Evolutionary conservation across 30 jellyfish, hydroid and myxozoan genomes (phyloP), one percentile per base, ranked within the genome.

Genomic region (Pelagia noctiluca): DNA sequence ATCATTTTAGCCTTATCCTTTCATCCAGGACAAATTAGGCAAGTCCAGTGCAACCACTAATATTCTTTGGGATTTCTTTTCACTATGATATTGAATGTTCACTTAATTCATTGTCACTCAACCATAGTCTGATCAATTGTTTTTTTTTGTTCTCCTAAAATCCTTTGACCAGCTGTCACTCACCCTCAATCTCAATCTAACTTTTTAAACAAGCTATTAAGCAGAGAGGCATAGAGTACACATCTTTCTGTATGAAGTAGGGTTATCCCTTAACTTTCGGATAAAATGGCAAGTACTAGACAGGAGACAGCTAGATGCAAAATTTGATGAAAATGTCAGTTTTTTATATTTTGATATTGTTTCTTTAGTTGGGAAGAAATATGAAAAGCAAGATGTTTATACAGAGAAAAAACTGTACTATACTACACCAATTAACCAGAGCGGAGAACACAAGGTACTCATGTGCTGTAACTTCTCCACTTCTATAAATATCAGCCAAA

Each of bases 341-440:
- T 42, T 42, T 42, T 42, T 5, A 5, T 42, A 42, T 8, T 5
- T 42, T 42, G 1, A 74, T 42, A 8, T 42, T 21, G 32, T 3
- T 29, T n/a, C 1, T 36, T n/a, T 36, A 82, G 92, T 82, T 47
- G 92, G 92, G 29, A 71, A 82, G 28, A 35, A 57, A 67, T 50
- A 32, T 49, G 80, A 36, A 38, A 82, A 82, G 61, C 79, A 64
- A 24, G 74, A 71, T 21, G 70, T 82, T 16, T 69, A 68, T 64
- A 61, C 66, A 2, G 92, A 82, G 1, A 82, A 82, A 30, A 64
- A 71, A 81, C 33, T 69, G 78, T 69, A 82, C 38, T 52, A 82
- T 62, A 82, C 86, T 30, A 71, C 92, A 68, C 92, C 92, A 50
- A 69, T 13, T 0, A 35, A 42, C 26, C 64, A 68, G 12, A 46